Evolutionary conservation across 1,140 invertebrate species (phyloP), one percentile per base, ranked within the genome.

Genomic region (Heliconius hermathena): DNA sequence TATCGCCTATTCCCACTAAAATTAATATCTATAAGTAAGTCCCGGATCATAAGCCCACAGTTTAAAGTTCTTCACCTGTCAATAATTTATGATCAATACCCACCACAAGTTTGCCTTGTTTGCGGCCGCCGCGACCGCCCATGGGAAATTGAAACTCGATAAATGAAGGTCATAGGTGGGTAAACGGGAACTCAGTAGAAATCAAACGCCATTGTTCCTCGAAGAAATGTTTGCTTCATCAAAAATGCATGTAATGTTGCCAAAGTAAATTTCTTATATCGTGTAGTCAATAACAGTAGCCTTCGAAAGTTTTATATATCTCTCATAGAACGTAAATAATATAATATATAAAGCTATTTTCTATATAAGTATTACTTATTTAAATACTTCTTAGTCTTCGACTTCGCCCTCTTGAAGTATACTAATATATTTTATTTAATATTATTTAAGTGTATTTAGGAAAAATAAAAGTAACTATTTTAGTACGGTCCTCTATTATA

Each of bases 111-210:
- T 86, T 82, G 82, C 79, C 78, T 85, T 83, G 85, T 90, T 87
- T 87, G 88, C 82, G 86, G 82, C 85, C 83, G 80, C 80, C 81
- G 22, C 26, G 78, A 77, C 72, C 66, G 57, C 89, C 84, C 89
- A 70, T 74, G 87, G 89, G 87, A 90, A 90, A 90, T 90, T 88
- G 87, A 80, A 83, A 76, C 81, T 73, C 84, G 82, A 87, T 85
- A 82, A 83, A 85, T 85, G 84, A 86, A 89, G 84, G 85, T 85
- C 81, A 81, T 79, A 85, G 80, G 41, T 46, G 13, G 41, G 77
- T 78, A 80, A 83, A 73, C 78, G 81, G 77, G 85, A 87, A 86
- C 84, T 83, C 76, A 79, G 78, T 85, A 87, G 83, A 83, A 85
- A 83, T 49, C 80, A 72, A 77, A 82, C 71, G 78, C 76, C 71